These are phyloP conservation scores for Notarius quadriscutis DNA, from an alignment of 2,113 vertebrate genomes.

Conservation along the genomic window DNA sequence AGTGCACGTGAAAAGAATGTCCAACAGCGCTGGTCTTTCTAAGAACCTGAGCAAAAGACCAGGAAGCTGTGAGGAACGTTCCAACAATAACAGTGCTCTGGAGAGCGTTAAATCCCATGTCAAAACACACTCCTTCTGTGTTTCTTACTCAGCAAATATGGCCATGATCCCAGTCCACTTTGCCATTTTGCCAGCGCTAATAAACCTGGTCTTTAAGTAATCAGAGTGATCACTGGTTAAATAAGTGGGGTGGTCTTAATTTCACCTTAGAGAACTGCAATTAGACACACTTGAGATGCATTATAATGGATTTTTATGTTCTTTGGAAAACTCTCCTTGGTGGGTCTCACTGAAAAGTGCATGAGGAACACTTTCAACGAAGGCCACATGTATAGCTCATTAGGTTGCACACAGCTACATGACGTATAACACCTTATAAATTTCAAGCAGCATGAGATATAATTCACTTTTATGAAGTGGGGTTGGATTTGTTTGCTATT, in stretches of 20 bases:
- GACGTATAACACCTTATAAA: neutral
- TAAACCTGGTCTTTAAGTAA: neutral
- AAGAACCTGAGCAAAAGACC: neutral
- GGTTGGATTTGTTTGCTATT: too few species aligned
- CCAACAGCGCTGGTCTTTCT: neutral
- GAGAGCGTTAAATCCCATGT: neutral
- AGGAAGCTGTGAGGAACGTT: constrained; percentile 12
- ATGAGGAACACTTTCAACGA: neutral
- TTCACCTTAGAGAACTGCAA: neutral
- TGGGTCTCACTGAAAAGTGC: neutral
- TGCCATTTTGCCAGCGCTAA: neutral
- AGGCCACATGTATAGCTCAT: neutral
- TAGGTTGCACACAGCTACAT: neutral
- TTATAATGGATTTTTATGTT: neutral
- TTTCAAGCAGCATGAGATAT: too few species aligned
- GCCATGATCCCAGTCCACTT: neutral
- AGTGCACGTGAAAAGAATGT: neutral
- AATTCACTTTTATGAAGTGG: too few species aligned
- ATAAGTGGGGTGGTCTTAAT: constrained; percentile 7
- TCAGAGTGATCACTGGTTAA: neutral
- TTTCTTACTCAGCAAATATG: constrained; percentile 21
- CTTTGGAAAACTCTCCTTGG: neutral
- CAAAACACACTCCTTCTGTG: constrained; percentile 10
- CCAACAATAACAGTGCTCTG: neutral
- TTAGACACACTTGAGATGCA: neutral